Base-by-base conservation (phyloP, 2,888 invertebrate genomes). In the Blera fallax region DNA sequence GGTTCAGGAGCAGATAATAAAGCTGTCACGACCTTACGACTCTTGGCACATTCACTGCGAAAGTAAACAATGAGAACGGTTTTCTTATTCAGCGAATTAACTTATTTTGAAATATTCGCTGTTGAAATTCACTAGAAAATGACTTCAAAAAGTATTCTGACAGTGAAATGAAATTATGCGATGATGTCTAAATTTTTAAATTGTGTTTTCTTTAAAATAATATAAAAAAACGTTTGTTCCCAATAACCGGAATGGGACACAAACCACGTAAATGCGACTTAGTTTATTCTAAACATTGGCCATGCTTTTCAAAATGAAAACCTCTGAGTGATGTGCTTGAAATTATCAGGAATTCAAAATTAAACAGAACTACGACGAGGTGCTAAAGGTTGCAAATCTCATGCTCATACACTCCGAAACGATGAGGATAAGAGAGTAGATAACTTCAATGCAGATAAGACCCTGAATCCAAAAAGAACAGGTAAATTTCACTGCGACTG, bases 11-110 rank as follows among this genome's bases (percentile, higher is more conserved):
- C 16, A 77, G 37, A 58, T 50, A 69, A 77, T 50, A 52, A 50
- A 58, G 11, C 50, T 29, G 69, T 69, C 77, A 69, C 48, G 69
- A 77, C 5, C 50, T 52, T 29, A 67, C 27, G 67, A 45, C 50
- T 24, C 52, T 56, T 34, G 43, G 48, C 65, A 40, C 34, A 29
- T 34, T 45, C 32, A 58, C 14, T 32, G 56, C 56, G 21, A 69
- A 43, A 52, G 60, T 60, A 58, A 67, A 76, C 21, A 67, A 58
- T 11, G 67, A 37, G 29, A 45, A 62, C 27, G 37, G 2, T 24
- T 50, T 62, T 34, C 48, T 34, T 21, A 37, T 37, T 58, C 14
- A 24, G 14, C n/a, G 2, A 4, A 1, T n/a, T 8, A 14, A 54
- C 18, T 29, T 11, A 11, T 54, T 43, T 70, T 54, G 56, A 54